Conservation (phyloP, 2,797 vertebrate species). For the Chloroceryle inda region DNA sequence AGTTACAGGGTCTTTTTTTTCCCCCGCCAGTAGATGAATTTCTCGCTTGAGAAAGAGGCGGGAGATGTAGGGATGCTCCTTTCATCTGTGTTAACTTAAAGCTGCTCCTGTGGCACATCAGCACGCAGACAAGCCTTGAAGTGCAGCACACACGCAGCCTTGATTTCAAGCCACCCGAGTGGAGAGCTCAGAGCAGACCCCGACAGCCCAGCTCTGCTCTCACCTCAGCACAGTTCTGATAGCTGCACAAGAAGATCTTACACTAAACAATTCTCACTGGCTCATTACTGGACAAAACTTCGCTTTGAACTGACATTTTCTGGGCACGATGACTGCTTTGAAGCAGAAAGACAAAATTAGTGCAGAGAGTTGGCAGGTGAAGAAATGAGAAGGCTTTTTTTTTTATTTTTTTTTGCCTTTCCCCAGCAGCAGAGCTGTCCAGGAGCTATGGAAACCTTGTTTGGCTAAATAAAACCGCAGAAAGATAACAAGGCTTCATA, state of each 20-base stretch:
- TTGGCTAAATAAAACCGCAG: conserved; percentile 54
- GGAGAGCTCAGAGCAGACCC: background rate
- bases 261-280: background rate
- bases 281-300: conserved; percentile 57
- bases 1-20: accelerated
- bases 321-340: conserved; percentile 3
- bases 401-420: background rate
- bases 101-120: accelerated
- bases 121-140: background rate
- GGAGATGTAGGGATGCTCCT: background rate
- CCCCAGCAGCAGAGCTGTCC: conserved; percentile 14
- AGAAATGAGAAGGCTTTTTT: conserved; percentile 19
- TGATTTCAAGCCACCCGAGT: background rate
- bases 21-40: background rate
- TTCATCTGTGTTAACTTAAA: accelerated
- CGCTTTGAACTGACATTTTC: conserved; percentile 36
- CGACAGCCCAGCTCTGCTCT: background rate
- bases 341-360: conserved; percentile 57
- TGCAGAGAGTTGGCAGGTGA: conserved; percentile 64
- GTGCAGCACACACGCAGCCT: accelerated
- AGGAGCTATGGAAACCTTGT: conserved; percentile 68
- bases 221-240: background rate
- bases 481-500: conserved; percentile 64
- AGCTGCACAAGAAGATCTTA: conserved; percentile 4
- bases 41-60: accelerated